These are phyloP conservation scores for Bombyx huttoni DNA, from an alignment of 2,888 invertebrate species.

Conservation along the genomic window DNA sequence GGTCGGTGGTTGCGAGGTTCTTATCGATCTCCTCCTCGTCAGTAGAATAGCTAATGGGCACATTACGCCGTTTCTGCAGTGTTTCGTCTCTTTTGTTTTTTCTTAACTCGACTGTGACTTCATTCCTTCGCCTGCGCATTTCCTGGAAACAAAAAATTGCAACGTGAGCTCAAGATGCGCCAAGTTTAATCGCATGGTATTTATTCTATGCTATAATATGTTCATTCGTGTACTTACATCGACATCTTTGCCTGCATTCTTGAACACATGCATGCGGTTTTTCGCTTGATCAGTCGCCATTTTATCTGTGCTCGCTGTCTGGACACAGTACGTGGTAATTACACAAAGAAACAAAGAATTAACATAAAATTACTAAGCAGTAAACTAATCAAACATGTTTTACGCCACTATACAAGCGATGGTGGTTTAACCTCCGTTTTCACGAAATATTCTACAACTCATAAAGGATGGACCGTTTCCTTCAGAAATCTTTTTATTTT, in stretches of 20 bases:
- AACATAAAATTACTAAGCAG: conserved; percentile 46
- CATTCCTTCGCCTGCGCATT: conserved; percentile 96
- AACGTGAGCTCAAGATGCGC: not conserved
- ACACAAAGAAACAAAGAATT: conserved; percentile 56
- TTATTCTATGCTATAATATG: not conserved
- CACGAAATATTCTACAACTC: conserved; percentile 52
- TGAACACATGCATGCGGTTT: conserved; percentile 94
- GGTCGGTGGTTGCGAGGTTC: conserved; percentile 78
- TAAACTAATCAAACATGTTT: conserved; percentile 61
- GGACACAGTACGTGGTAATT: conserved; percentile 41
- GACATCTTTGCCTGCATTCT: conserved; percentile 99
- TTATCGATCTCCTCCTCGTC: conserved; percentile 83
- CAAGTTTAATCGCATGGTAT: not conserved
- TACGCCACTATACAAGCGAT: conserved; percentile 40
- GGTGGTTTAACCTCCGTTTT: conserved; percentile 51
- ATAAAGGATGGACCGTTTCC: conserved; percentile 44
- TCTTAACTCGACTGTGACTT: conserved; percentile 95
- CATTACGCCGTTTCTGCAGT: conserved; percentile 95
- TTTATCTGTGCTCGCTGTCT: conserved; percentile 67
- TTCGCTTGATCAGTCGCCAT: conserved; percentile 85
- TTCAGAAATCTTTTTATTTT: conserved; percentile 34
- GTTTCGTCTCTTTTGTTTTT: conserved; percentile 99
- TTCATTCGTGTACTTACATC: conserved; percentile 81
- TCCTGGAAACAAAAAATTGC: conserved; percentile 73
- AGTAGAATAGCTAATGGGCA: conserved; percentile 88